Evolutionary conservation across 1,140 invertebrate genomes (phyloP), one percentile per base, ranked within the genome.

Genomic region (Eumaeus atala): DNA sequence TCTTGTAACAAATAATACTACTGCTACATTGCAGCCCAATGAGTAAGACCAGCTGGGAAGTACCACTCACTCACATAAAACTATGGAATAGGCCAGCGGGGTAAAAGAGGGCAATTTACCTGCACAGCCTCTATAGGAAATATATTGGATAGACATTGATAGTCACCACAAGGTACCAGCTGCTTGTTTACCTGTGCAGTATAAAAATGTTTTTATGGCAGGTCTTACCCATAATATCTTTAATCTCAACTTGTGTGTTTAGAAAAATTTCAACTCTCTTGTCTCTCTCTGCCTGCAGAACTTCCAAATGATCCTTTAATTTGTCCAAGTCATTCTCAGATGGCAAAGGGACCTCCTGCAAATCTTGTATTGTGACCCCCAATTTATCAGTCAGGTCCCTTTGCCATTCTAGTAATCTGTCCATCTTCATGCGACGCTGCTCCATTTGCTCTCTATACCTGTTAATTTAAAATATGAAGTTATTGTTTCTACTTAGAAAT

Each of bases 201-300:
- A 11, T 12, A 14, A 12, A 38, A 40, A 14, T 12, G 21, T 28
- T 28, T 28, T 6, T 28, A 28, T 3, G 21, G 40, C 10, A 55
- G 34, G 5, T 64, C 66, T 62, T 56, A 84, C 81, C 79, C 79
- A 90, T 89, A 49, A 90, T 87, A 62, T 88, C 84, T 36, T 89
- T 75, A 35, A 92, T 88, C 36, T 88, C 86, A 54, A 79, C 70
- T 67, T 90, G 89, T 35, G 84, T 74, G 38, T 87, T 84, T 16
- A 84, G 75, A 51, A 90, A 91, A 51, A 82, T 75, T 48, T 85
- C 83, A 34, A 88, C 77, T 11, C 90, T 75, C 53, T 88, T 88
- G 58, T 89, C 86, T 40, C 89, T 88, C 59, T 91, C 89, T 1
- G 63, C 70, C 60, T 91, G 89, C 48, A 91, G 69, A n/a, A 83